Base-by-base conservation (phyloP, 64 coral and sea anemone species). In the Montipora capricornis region DNA sequence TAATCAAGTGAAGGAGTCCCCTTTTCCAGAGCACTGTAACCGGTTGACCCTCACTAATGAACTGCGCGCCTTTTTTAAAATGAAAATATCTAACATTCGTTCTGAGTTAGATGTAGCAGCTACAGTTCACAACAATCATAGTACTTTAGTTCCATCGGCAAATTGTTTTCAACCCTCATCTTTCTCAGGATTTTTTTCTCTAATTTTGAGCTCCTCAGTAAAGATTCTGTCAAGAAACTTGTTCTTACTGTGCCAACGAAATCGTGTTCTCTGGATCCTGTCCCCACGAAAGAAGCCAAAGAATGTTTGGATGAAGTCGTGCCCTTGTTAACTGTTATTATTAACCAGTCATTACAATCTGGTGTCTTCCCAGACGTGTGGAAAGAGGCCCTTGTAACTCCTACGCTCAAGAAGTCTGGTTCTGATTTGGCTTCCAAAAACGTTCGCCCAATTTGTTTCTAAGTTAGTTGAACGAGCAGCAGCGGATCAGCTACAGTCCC, bases 1-100 rank as follows among this genome's bases (percentile, higher is more conserved):
- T 70, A 70, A 70, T 17, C 67, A 70, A 70, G 67, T 70, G 67
- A 70, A 70, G 67, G 67, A 70, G 67, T 70, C 67, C 6, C 67
- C 19, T 70, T 70, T 70, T 70, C 67, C 67, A 70, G 7, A 8
- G 14, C 67, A 70, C 19, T 70, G 67, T n/a, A 70, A 70, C 13
- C 6, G 19, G 67, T 15, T 70, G 67, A 70, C 67, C 67, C 67
- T 70, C 7, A 1, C 67, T 70, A 70, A 70, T n/a, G 67, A 70
- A 70, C 67, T 70, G 11, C 11, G 67, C 2, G 67, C 14, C 67
- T 70, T 70, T 70, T 70, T 70, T 26, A 70, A 15, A 70, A 70
- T 16, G 67, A 66, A 62, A 55, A 20, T 81, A 81, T 81, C 55
- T 81, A 9, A 50, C 55, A 81, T 70, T 70, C 1, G 67, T 17